These are phyloP conservation scores for Larimichthys polyactis DNA, from an alignment of 2,113 vertebrate species.

Conservation along the genomic window DNA sequence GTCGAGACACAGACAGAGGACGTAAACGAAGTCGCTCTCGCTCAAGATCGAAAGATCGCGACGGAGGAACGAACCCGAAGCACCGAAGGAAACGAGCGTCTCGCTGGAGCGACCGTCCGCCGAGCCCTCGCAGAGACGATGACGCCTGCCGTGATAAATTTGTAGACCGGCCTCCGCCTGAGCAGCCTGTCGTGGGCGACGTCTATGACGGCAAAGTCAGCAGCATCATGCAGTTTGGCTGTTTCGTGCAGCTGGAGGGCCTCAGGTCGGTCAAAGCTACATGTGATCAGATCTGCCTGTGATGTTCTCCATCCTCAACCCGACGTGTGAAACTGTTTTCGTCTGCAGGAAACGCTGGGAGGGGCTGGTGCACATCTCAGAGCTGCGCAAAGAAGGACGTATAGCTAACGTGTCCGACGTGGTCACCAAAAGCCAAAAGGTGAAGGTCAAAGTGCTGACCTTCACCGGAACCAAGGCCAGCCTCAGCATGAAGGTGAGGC, in stretches of 20 bases:
- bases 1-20: slow-evolving; percentile 9
- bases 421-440: slow-evolving; percentile 94
- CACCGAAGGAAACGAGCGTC: slow-evolving; percentile 44
- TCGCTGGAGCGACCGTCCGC: slow-evolving; percentile 54
- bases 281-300: background rate
- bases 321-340: background rate
- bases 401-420: slow-evolving; percentile 95
- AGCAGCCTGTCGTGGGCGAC: slow-evolving; percentile 92
- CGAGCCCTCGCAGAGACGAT: slow-evolving; percentile 62
- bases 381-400: slow-evolving; percentile 91
- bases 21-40: slow-evolving; percentile 7
- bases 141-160: background rate
- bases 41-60: slow-evolving; percentile 29
- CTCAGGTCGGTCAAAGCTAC: slow-evolving; percentile 82
- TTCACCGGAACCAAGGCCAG: slow-evolving; percentile 97
- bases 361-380: slow-evolving; percentile 94
- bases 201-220: slow-evolving; percentile 95
- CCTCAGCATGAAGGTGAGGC: slow-evolving; percentile 94
- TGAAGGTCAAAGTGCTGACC: slow-evolving; percentile 94
- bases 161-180: slow-evolving; percentile 85
- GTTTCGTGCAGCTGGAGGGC: slow-evolving; percentile 95
- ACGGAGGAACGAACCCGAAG: background rate
- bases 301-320: background rate
- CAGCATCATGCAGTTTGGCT: slow-evolving; percentile 96
- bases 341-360: slow-evolving; percentile 92